Percentiles rank a stretch among this genome's conserved stretches.
Evolutionary conservation across 1,140 invertebrate species (phyloP).

Genomic region (Aphaenogaster ashmeadi): DNA sequence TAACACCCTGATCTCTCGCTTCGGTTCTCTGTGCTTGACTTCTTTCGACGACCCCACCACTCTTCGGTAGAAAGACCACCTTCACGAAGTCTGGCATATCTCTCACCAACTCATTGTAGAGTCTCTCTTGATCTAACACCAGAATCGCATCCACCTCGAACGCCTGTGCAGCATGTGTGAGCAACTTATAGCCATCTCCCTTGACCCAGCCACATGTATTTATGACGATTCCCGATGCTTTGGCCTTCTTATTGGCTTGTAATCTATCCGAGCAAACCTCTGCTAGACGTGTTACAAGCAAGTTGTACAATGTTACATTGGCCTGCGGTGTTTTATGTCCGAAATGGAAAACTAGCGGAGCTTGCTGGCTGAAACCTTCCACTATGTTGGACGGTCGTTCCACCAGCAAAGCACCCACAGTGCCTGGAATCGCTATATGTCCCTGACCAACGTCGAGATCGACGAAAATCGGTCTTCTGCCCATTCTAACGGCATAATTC

Average conservation of each 20-base stretch:
- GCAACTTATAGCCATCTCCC: conserved; percentile 94
- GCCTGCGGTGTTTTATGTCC: conserved; percentile 93
- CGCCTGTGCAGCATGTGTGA: conserved; percentile 95
- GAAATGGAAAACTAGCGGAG: conserved; percentile 97
- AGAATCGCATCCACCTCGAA: conserved; percentile 99
- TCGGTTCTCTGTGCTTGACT: conserved; percentile 91
- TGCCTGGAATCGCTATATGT: conserved; percentile 96
- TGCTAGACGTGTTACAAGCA: conserved; percentile 94
- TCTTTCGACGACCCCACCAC: conserved; percentile 97
- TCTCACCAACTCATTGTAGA: conserved; percentile 97
- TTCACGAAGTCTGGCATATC: conserved; percentile 98
- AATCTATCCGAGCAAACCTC: conserved; percentile 95
- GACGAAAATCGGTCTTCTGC: conserved; percentile 95
- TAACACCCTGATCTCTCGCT: conserved; percentile 92
- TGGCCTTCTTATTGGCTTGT: conserved; percentile 95
- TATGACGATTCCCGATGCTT: conserved; percentile 97
- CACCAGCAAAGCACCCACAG: conserved; percentile 95
- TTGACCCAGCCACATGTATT: conserved; percentile 99
- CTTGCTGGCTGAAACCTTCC: conserved; percentile 96
- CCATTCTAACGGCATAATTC: conserved; percentile 97
- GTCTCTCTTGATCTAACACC: conserved; percentile 98
- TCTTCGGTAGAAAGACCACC: conserved; percentile 97
- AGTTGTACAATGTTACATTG: conserved; percentile 95
- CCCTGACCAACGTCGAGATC: conserved; percentile 99
- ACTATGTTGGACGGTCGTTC: conserved; percentile 97